A percentile compares a stretch with the other conserved stretches of the same genome.
Evolutionary conservation across 2,888 invertebrate genomes (phyloP).

Genomic region (Bellardia bayeri): DNA sequence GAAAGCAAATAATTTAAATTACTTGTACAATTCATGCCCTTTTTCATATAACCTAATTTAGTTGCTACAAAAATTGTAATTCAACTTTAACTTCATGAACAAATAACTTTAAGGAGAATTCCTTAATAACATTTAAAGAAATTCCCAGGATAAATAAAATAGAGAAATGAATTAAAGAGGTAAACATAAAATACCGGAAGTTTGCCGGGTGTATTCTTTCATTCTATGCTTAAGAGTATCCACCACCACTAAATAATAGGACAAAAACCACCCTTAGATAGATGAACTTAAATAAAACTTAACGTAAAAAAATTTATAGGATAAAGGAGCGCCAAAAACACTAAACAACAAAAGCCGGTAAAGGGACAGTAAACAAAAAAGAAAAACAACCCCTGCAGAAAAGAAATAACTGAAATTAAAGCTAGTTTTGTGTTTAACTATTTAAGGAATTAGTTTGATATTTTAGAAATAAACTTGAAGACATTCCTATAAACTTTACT

Average conservation of each 20-base stretch:
- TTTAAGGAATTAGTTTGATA: neutral
- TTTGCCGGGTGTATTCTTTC: constrained; percentile 14
- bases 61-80: neutral
- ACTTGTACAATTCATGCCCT: neutral
- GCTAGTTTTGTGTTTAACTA: neutral
- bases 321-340: constrained; percentile 50
- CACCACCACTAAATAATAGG: constrained; percentile 1
- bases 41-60: neutral
- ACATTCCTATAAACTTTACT: neutral
- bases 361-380: constrained; percentile 1
- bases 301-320: constrained; percentile 39
- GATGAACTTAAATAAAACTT: constrained; percentile 41
- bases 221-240: neutral
- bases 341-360: constrained; percentile 5
- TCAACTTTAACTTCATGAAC: neutral
- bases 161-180: constrained; percentile 1
- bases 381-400: constrained; percentile 41
- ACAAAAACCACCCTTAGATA: constrained; percentile 47
- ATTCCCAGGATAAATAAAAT: constrained; percentile 27
- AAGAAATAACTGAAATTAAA: constrained; percentile 17
- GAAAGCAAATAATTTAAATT: neutral
- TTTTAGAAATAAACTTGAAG: neutral
- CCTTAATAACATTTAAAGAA: constrained; percentile 15
- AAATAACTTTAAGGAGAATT: constrained; percentile 49
- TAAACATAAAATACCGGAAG: constrained; percentile 43